Base-by-base conservation (phyloP, 1,140 invertebrate genomes). In the Bathynomus jamesi region DNA sequence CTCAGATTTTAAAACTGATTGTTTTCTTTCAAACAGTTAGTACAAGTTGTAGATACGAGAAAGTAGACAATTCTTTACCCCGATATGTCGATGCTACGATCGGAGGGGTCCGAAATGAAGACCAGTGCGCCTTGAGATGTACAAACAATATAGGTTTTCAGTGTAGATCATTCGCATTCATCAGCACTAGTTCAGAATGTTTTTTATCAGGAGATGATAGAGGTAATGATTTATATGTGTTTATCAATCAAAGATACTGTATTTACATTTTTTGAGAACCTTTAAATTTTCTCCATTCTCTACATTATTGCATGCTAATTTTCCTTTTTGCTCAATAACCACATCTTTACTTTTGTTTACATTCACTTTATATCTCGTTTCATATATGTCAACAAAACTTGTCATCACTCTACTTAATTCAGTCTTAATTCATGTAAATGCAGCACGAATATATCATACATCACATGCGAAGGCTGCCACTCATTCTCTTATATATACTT, bases 141-240 rank as follows among this genome's bases (percentile, higher is more conserved):
- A 79, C 79, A 29, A 78, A 76, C n/a, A 80, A 81, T 68, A 70
- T 73, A 11, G 78, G 80, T 31, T 84, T 84, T 78, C 78, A 80
- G 30, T 84, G 83, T 72, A 78, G 83, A 8, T 82, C 83, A 0
- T 84, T 79, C 69, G 81, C 83, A 8, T 84, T 80, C 73, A 84
- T 84, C 68, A 79, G 79, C 5, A 79, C 81, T 28, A 83, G 80
- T 28, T 79, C 79, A 29, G 82, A 84, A 72, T 84, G 83, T 72
- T 84, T 84, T 73, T 75, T 84, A 3, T 69, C 67, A 11, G 67
- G 67, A 1, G 67, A 69, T 30, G 40, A 53, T 21, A 53, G 40
- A 5, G 40, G 40, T 53, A 53, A 53, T n/a, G n/a, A n/a, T n/a
- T n/a, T n/a, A n/a, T n/a, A n/a, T n/a, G n/a, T 8, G 7, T n/a